phyloP scores from a whole-genome alignment of 2,888 invertebrate genomes.

The Xanthia icteritia region DNA sequence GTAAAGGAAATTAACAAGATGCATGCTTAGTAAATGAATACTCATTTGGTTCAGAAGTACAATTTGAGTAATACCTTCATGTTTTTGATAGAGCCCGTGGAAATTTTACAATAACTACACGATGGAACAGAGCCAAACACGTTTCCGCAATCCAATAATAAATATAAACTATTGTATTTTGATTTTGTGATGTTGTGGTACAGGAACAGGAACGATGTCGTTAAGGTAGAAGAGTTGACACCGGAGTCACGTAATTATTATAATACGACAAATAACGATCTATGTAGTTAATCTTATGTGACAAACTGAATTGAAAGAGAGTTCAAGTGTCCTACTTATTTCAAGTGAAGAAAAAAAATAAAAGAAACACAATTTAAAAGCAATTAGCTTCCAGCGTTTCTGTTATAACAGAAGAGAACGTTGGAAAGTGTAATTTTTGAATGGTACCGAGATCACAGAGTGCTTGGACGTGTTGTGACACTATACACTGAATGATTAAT shows the following conservation, averaged over 20 bases:
- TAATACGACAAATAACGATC: constrained; percentile 60
- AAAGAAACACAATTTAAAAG: constrained; percentile 74
- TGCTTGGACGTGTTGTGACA: constrained; percentile 85
- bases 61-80: constrained; percentile 45
- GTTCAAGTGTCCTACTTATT: constrained; percentile 66
- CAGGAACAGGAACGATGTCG: constrained; percentile 45
- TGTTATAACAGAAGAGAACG: constrained; percentile 67
- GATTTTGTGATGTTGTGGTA: constrained; percentile 53
- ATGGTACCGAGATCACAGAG: constrained; percentile 83
- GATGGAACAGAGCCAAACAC: constrained; percentile 75
- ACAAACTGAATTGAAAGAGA: constrained; percentile 65
- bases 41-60: constrained; percentile 21
- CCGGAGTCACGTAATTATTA: constrained; percentile 39
- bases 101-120: constrained; percentile 69
- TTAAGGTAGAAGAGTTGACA: constrained; percentile 35
- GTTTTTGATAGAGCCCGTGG: constrained; percentile 69
- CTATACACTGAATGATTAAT: constrained; percentile 85
- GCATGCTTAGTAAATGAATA: constrained; percentile 29
- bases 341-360: constrained; percentile 61
- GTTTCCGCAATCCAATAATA: constrained; percentile 74
- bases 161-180: constrained; percentile 72
- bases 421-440: constrained; percentile 76
- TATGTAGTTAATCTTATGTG: constrained; percentile 62
- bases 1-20: constrained; percentile 55
- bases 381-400: constrained; percentile 76